Evolutionary conservation across 2,888 invertebrate genomes (phyloP).

Genomic region (Psococerastis gibbosa): DNA sequence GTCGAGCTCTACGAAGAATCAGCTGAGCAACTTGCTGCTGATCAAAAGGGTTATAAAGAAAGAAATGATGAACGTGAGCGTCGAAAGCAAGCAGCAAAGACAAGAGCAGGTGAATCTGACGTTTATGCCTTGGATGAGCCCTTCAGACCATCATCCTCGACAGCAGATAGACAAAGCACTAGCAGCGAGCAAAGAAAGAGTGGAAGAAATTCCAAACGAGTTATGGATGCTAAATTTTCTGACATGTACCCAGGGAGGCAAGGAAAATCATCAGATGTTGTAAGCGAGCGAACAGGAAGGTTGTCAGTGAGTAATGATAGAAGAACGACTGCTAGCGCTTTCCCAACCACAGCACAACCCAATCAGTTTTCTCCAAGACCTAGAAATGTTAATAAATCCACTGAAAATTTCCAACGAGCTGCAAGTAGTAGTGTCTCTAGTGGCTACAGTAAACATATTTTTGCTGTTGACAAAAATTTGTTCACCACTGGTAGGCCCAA

Average conservation of each 20-base stretch:
- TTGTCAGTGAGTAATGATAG: neutral
- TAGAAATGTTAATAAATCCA: neutral
- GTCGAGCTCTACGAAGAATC: conserved; percentile 65
- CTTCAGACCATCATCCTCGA: neutral
- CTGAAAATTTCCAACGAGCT: conserved; percentile 1
- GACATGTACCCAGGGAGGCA: neutral
- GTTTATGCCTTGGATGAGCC: conserved; percentile 5
- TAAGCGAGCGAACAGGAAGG: neutral
- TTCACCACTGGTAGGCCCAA: neutral
- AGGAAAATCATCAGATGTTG: neutral
- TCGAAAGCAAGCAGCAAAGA: neutral
- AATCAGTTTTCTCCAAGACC: neutral
- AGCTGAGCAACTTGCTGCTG: conserved; percentile 53
- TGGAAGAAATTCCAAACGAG: neutral
- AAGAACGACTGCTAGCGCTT: neutral
- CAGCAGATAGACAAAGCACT: neutral
- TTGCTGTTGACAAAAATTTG: neutral
- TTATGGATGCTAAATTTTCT: conserved; percentile 1
- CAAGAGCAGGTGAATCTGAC: neutral
- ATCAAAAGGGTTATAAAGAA: conserved; percentile 31
- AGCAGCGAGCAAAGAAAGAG: neutral
- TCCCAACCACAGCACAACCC: neutral
- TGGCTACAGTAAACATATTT: neutral
- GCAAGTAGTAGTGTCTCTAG: conserved; percentile 1
- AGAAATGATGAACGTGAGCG: conserved; percentile 22